Conservation (phyloP, 2,888 invertebrate genomes). For the Allolobophora icterica region DNA sequence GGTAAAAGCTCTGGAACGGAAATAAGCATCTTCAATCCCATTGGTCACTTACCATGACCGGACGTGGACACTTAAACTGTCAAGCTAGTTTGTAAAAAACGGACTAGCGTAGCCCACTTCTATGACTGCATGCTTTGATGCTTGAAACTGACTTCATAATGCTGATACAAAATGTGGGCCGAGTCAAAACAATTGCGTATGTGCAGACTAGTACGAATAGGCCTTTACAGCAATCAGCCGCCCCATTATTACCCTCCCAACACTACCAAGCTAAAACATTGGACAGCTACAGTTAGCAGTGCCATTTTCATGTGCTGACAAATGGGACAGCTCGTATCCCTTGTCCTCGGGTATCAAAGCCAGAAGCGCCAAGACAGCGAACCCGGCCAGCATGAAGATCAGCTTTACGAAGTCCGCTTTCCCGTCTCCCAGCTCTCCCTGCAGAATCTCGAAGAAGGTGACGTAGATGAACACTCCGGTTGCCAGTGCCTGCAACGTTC, state of each 20-base stretch:
- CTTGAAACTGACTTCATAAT: not conserved
- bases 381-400: constrained; percentile 48
- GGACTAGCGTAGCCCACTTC: not conserved
- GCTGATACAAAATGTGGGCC: not conserved
- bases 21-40: too few relatives aligned
- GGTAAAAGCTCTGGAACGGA: too few relatives aligned
- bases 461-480: constrained; percentile 89
- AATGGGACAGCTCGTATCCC: not conserved
- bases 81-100: too few relatives aligned
- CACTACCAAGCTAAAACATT: not conserved
- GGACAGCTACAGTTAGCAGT: not conserved
- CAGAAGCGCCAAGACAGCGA: constrained; percentile 45
- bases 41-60: too few relatives aligned
- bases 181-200: not conserved
- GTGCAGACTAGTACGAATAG: not conserved
- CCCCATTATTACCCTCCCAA: not conserved
- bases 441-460: constrained; percentile 89
- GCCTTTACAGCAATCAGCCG: not conserved
- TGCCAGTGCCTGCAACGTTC: constrained; percentile 75
- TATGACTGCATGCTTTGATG: not conserved
- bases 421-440: constrained; percentile 68
- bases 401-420: constrained; percentile 56
- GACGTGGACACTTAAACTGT: too few relatives aligned
- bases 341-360: constrained; percentile 34
- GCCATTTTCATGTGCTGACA: not conserved